These are phyloP conservation scores for Nymphalis io DNA, from an alignment of 1,140 invertebrate genomes.

Conservation along the genomic window DNA sequence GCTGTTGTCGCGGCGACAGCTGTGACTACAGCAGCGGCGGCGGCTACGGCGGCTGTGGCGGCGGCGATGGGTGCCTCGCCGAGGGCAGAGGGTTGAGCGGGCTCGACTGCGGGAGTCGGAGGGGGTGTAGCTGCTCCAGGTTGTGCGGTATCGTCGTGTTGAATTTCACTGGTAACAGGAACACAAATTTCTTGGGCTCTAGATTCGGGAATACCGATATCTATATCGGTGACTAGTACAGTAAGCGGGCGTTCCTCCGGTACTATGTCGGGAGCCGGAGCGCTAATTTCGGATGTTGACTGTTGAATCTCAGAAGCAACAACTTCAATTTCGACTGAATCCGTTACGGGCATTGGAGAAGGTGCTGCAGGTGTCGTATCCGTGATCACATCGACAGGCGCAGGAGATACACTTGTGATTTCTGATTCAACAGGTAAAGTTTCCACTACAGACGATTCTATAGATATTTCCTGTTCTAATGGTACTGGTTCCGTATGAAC, in stretches of 20 bases:
- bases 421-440: background rate
- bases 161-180: conserved; percentile 64
- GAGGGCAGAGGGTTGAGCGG: conserved; percentile 28
- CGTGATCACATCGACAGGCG: conserved; percentile 5
- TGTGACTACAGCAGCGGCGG: conserved; percentile 48
- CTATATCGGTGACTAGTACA: conserved; percentile 68
- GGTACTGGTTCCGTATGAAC: conserved; percentile 9
- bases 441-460: background rate
- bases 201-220: conserved; percentile 67
- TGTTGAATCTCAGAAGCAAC: conserved; percentile 34
- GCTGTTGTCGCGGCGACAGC: conserved; percentile 51
- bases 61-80: conserved; percentile 47
- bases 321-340: conserved; percentile 23
- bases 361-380: background rate
- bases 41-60: conserved; percentile 46
- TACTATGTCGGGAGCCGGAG: conserved; percentile 64
- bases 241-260: conserved; percentile 54
- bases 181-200: conserved; percentile 72
- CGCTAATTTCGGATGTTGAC: conserved; percentile 28
- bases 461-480: background rate
- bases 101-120: conserved; percentile 57
- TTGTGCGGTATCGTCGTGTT: conserved; percentile 50
- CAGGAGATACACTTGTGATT: background rate
- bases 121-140: conserved; percentile 55
- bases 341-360: conserved; percentile 18